These are phyloP conservation scores for Sphaerophoria taeniata DNA, from an alignment of 2,888 invertebrate genomes.

Conservation along the genomic window DNA sequence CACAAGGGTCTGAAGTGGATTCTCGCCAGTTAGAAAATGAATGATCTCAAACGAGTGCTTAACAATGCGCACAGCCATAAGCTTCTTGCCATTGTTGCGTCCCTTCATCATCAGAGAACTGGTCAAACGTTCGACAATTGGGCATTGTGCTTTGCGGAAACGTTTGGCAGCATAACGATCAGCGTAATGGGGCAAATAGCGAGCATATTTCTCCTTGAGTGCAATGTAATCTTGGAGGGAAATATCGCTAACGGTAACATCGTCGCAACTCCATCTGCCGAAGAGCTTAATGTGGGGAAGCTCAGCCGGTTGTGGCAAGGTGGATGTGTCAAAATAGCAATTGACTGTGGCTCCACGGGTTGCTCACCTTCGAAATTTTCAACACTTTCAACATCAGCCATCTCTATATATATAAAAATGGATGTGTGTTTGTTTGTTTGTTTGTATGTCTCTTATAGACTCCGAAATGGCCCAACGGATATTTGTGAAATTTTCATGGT, in stretches of 20 bases:
- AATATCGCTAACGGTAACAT: slow-evolving; percentile 99
- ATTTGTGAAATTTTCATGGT: no score
- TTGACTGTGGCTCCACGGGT: slow-evolving; percentile 79
- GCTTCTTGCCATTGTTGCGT: slow-evolving; percentile 99
- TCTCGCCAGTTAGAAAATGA: slow-evolving; percentile 94
- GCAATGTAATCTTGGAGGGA: slow-evolving; percentile 98
- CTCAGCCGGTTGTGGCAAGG: slow-evolving; percentile 87
- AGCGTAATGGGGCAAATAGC: slow-evolving; percentile 98
- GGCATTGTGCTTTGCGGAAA: slow-evolving; percentile 99
- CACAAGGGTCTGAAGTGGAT: slow-evolving; percentile 94
- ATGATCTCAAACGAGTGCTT: slow-evolving; percentile 99
- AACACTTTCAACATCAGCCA: slow-evolving; percentile 82
- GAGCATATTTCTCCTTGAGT: slow-evolving; percentile 99
- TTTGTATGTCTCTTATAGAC: no score
- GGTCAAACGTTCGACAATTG: slow-evolving; percentile 98
- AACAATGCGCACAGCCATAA: slow-evolving; percentile 99
- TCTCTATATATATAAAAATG: no score
- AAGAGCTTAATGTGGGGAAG: slow-evolving; percentile 99
- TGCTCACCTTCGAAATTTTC: slow-evolving; percentile 81
- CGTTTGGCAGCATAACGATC: slow-evolving; percentile 99
- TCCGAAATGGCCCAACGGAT: no score
- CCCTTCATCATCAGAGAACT: slow-evolving; percentile 99
- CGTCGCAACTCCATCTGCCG: slow-evolving; percentile 98
- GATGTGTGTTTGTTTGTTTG: no score
- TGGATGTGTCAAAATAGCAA: slow-evolving; percentile 79